Conservation (phyloP, 1,140 invertebrate species). For the Diachasma alloeum region DNA sequence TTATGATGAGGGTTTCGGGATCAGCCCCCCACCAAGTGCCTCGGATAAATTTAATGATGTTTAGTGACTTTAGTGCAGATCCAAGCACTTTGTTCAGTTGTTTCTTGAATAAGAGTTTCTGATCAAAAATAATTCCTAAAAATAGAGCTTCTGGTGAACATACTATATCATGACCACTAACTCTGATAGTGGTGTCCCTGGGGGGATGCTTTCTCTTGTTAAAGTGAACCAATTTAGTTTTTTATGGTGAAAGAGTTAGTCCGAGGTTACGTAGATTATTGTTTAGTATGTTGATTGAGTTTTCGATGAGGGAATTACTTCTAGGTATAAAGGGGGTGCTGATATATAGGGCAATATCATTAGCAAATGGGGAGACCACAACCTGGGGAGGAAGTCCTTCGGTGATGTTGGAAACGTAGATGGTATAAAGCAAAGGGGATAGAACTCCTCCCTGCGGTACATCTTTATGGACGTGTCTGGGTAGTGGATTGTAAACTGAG, state of each 20-base stretch:
- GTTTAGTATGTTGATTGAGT: background rate
- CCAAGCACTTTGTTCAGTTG: background rate
- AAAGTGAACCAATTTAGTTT: constrained; percentile 19
- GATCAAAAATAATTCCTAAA: no score
- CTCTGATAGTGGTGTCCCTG: background rate
- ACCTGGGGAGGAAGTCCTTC: background rate
- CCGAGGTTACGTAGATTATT: constrained; percentile 3
- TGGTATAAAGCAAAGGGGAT: constrained; percentile 7
- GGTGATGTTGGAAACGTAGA: constrained; percentile 21
- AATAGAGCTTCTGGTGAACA: constrained; percentile 1
- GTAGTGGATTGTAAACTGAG: background rate
- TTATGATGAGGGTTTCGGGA: no score
- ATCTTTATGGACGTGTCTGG: background rate
- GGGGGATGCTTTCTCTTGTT: constrained; percentile 17
- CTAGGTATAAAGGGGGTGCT: background rate
- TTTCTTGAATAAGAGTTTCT: constrained; percentile 8
- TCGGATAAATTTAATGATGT: constrained; percentile 1
- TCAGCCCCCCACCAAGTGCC: no score
- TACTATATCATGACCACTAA: background rate
- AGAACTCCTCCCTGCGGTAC: constrained; percentile 14
- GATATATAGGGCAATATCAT: constrained; percentile 23
- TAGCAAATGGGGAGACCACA: background rate
- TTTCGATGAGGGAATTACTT: background rate
- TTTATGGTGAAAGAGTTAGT: no score
- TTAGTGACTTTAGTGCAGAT: background rate